Base-by-base conservation (phyloP, 1,140 invertebrate species). In the Diachasmimorpha longicaudata region DNA sequence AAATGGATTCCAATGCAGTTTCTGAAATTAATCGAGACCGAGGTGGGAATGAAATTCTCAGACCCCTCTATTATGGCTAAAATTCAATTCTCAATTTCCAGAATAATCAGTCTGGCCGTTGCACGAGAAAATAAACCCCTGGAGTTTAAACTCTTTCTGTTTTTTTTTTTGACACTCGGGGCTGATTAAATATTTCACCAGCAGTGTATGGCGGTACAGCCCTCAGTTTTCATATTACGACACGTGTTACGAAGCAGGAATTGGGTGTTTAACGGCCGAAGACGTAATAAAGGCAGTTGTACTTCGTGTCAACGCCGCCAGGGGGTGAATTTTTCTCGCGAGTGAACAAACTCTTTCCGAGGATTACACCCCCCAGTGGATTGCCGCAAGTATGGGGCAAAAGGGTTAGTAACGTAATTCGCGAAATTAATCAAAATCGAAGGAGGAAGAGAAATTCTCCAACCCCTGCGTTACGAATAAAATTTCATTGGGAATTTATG, bases 11-110 rank as follows among this genome's bases (percentile, higher is more conserved):
- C 52, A 68, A 75, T 75, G 73, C 73, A 75, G 66, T 75, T 69
- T 23, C 58, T 75, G 72, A 75, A 75, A 75, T 75, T 75, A 75
- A 75, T 75, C 73, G 66, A 69, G 73, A 52, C 31, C 66, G 73
- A 75, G 42, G 25, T 66, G 63, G 31, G 48, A 75, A 44, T 46
- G 44, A 75, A 75, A 63, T 63, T 63, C 58, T 63, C 58, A 63
- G 23, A 63, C 58, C 58, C 58, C 21, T 63, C 58, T 23, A 63
- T 63, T 63, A 63, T 31, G 58, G 31, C 21, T 63, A 63, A 63
- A 63, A 63, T 63, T 63, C 21, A 31, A 63, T 63, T 31, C 58
- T 63, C 58, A 63, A 63, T 63, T 63, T 63, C 23, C 58, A 9
- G 58, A 63, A 63, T 63, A 63, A 25, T 25, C 58, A 52, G 48